These are phyloP conservation scores for Poecilia wingei DNA, from an alignment of 2,797 vertebrate species.

Conservation along the genomic window DNA sequence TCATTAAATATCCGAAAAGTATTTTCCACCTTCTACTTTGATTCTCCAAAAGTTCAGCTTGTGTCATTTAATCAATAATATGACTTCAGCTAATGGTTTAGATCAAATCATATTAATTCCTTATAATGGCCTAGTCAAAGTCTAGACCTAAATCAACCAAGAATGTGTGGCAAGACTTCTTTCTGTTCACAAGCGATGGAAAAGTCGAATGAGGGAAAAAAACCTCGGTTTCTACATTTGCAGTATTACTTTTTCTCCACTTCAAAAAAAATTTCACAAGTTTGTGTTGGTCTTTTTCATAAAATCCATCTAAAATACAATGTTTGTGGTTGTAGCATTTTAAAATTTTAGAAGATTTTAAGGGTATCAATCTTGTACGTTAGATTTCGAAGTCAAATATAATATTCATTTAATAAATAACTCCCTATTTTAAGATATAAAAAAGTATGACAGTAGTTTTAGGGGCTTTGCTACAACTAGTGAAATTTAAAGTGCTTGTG, in stretches of 20 bases:
- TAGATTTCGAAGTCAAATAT: neutral
- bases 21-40: neutral
- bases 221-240: neutral
- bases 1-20: neutral
- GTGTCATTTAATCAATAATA: neutral
- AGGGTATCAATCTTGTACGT: neutral
- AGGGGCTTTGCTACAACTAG: neutral
- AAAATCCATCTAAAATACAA: neutral
- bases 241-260: neutral
- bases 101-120: neutral
- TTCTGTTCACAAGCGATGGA: neutral
- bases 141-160: neutral
- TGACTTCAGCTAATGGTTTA: neutral
- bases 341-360: neutral
- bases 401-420: neutral
- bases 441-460: neutral
- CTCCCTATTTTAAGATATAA: neutral
- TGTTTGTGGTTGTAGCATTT: neutral
- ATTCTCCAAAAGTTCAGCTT: neutral
- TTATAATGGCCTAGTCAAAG: neutral
- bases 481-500: constrained; percentile 57
- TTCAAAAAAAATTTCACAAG: neutral
- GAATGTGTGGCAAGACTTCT: neutral
- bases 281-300: neutral
- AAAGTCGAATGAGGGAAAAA: neutral